Conservation (phyloP, 2,888 invertebrate genomes). For the Poecilus cupreus region DNA sequence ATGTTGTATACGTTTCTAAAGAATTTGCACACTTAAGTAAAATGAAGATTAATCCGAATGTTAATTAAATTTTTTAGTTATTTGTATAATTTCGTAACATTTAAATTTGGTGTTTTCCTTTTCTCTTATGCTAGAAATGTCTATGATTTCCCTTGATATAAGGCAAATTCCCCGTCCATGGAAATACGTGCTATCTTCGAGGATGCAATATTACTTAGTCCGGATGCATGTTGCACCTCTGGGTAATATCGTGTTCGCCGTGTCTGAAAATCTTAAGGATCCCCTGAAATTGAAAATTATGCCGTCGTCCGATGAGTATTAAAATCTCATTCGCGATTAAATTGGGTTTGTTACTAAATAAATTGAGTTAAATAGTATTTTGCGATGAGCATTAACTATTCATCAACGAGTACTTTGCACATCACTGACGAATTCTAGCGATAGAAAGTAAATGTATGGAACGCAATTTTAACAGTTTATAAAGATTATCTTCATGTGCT, state of each 20-base stretch:
- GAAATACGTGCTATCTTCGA: not conserved
- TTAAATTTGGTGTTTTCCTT: too few species aligned
- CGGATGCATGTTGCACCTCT: not conserved
- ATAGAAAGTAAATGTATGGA: not conserved
- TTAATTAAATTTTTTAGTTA: too few species aligned
- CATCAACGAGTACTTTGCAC: not conserved
- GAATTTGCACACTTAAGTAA: too few species aligned
- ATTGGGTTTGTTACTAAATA: conserved; percentile 42
- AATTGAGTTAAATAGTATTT: conserved; percentile 50
- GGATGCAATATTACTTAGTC: conserved; percentile 1
- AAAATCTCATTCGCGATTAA: conserved; percentile 22
- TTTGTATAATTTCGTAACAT: too few species aligned
- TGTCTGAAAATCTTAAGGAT: not conserved
- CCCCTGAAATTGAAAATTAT: conserved; percentile 19
- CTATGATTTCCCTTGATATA: not conserved
- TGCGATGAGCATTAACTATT: not conserved
- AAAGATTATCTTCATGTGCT: not conserved
- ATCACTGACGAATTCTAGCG: not conserved
- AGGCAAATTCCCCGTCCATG: not conserved
- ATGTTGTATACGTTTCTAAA: too few species aligned
- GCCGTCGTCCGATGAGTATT: conserved; percentile 4
- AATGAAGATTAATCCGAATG: too few species aligned
- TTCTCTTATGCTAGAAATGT: too few species aligned
- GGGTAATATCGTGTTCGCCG: not conserved
- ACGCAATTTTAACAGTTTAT: not conserved